phyloP scores from a whole-genome alignment of 2,113 vertebrate species.

The Cyanoderma ruficeps region DNA sequence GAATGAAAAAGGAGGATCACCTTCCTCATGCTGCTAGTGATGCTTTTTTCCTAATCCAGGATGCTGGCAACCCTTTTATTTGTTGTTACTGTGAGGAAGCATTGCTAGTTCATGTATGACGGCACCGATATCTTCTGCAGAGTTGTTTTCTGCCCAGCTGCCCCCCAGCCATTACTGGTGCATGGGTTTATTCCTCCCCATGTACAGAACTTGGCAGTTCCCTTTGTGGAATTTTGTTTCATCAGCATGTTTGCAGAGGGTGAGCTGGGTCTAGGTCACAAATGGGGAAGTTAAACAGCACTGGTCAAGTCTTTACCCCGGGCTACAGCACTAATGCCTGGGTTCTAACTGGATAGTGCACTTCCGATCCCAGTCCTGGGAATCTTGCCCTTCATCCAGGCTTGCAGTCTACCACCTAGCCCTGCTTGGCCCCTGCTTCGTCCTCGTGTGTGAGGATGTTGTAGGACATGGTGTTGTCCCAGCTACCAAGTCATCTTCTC shows the following conservation, averaged over 20 bases:
- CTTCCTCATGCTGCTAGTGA: neutral
- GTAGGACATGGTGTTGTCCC: neutral
- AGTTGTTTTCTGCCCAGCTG: neutral
- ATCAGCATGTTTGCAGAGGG: neutral
- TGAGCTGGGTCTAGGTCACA: neutral
- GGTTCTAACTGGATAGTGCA: neutral
- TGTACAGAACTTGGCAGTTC: neutral
- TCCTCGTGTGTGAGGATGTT: neutral
- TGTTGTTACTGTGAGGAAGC: neutral
- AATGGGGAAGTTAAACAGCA: neutral
- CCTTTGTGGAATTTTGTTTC: neutral
- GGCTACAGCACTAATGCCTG: neutral
- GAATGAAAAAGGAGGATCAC: neutral
- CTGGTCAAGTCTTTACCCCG: neutral
- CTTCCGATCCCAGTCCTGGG: fast-evolving
- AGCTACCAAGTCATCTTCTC: neutral
- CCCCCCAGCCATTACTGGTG: neutral
- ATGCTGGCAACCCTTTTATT: neutral
- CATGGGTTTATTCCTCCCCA: neutral
- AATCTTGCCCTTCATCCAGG: neutral
- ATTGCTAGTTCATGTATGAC: neutral
- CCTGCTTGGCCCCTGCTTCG: neutral
- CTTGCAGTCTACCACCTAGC: neutral
- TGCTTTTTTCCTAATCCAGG: neutral
- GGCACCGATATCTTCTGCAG: neutral